These are phyloP conservation scores for Nannoperca australis DNA, from an alignment of 2,797 vertebrate species.

Conservation along the genomic window DNA sequence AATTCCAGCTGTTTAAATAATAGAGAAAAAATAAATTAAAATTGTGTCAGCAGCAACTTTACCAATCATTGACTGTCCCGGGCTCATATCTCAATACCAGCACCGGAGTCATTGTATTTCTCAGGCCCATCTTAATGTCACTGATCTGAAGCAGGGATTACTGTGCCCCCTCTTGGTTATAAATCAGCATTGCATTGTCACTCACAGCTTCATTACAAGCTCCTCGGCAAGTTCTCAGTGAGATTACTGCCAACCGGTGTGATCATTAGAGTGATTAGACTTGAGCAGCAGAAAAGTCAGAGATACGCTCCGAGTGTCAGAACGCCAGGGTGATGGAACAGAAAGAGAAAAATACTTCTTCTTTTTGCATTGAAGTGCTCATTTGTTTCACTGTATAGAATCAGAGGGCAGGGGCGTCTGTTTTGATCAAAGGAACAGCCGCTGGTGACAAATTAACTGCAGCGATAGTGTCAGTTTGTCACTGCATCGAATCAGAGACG, in stretches of 20 bases:
- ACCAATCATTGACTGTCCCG: background rate
- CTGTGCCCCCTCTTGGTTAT: conserved; percentile 77
- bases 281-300: background rate
- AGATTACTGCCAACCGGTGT: conserved; percentile 12
- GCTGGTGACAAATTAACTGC: conserved; percentile 64
- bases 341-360: background rate
- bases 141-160: conserved; percentile 64
- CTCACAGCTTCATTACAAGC: conserved; percentile 30
- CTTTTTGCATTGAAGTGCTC: conserved; percentile 36
- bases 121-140: background rate
- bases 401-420: conserved; percentile 18
- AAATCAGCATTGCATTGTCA: conserved; percentile 52
- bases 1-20: background rate
- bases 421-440: conserved; percentile 47
- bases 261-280: conserved; percentile 47
- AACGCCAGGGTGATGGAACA: background rate
- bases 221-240: conserved; percentile 20
- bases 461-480: conserved; percentile 67
- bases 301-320: conserved; percentile 2
- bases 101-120: conserved; percentile 13
- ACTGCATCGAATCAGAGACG: conserved; percentile 38
- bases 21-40: background rate
- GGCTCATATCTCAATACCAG: conserved; percentile 4
- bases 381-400: conserved; percentile 32
- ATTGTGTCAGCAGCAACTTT: conserved; percentile 12